Conservation (phyloP, 2,113 vertebrate species). For the Nothocercus nigrocapillus region DNA sequence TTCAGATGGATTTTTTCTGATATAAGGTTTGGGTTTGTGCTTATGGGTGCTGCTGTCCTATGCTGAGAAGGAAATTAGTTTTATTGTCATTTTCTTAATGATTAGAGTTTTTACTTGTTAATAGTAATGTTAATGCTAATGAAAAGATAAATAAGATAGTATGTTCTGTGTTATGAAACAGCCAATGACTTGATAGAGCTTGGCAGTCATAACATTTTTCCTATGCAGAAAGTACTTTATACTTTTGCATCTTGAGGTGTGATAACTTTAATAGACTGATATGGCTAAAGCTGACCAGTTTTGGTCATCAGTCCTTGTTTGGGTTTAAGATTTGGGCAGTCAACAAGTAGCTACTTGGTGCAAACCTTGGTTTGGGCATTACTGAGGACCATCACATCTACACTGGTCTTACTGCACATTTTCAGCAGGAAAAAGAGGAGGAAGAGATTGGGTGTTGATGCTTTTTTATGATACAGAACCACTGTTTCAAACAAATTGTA, state of each 20-base stretch:
- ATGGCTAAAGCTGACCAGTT: background rate
- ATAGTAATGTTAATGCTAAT: background rate
- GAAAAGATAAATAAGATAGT: background rate
- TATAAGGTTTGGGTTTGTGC: background rate
- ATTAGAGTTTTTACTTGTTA: background rate
- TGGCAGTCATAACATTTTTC: background rate
- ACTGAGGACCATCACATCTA: background rate
- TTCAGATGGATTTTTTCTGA: background rate
- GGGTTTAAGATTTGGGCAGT: background rate
- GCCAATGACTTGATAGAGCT: background rate
- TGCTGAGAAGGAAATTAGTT: background rate
- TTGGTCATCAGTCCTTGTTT: background rate
- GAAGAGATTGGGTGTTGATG: background rate
- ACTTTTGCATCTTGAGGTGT: background rate
- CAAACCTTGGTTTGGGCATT: background rate
- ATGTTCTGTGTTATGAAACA: background rate
- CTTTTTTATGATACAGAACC: background rate
- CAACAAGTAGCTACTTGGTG: background rate
- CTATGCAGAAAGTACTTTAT: rapidly evolving
- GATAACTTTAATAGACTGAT: background rate
- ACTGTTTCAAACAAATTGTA: background rate
- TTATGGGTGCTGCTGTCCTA: background rate
- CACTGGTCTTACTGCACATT: background rate
- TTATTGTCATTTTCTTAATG: background rate
- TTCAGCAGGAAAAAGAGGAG: background rate